These are phyloP conservation scores for Drosophila chauvacae DNA, from an alignment of 1,140 invertebrate genomes.

Conservation along the genomic window DNA sequence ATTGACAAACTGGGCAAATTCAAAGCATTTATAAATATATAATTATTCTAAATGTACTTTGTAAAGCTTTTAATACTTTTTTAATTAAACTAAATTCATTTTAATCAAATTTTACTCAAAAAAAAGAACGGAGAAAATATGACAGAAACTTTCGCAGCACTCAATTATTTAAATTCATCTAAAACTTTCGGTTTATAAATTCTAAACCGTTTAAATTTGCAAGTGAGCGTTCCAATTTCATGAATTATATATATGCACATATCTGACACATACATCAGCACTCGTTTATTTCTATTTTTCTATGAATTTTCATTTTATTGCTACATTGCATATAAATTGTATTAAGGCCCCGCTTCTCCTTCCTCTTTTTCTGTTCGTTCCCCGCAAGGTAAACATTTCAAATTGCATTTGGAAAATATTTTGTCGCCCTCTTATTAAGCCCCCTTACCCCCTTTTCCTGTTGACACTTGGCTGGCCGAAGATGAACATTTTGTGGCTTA, in stretches of 20 bases:
- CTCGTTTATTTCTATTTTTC: conserved; percentile 23
- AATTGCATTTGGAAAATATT: conserved; percentile 48
- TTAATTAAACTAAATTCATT: not conserved
- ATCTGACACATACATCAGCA: conserved; percentile 3
- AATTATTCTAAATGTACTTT: not conserved
- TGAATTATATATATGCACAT: not conserved
- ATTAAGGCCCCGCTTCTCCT: conserved; percentile 1
- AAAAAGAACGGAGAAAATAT: not conserved
- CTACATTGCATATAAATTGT: conserved; percentile 39
- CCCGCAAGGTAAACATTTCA: conserved; percentile 34
- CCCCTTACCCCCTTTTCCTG: not conserved
- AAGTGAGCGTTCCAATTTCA: conserved; percentile 3
- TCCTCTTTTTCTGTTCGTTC: not conserved
- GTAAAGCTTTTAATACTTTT: not conserved
- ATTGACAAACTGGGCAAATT: too few relatives aligned
- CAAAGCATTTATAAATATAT: not conserved
- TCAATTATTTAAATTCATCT: conserved; percentile 9
- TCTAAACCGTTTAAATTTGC: conserved; percentile 15
- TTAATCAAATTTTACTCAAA: not conserved
- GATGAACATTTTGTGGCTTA: conserved; percentile 45
- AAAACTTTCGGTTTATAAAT: conserved; percentile 11
- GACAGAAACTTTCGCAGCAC: not conserved
- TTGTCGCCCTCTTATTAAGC: conserved; percentile 10
- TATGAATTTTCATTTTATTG: conserved; percentile 35
- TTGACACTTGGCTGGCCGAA: conserved; percentile 37